These are phyloP conservation scores for Meta bourneti DNA, from an alignment of 2,888 invertebrate species.

Conservation along the genomic window DNA sequence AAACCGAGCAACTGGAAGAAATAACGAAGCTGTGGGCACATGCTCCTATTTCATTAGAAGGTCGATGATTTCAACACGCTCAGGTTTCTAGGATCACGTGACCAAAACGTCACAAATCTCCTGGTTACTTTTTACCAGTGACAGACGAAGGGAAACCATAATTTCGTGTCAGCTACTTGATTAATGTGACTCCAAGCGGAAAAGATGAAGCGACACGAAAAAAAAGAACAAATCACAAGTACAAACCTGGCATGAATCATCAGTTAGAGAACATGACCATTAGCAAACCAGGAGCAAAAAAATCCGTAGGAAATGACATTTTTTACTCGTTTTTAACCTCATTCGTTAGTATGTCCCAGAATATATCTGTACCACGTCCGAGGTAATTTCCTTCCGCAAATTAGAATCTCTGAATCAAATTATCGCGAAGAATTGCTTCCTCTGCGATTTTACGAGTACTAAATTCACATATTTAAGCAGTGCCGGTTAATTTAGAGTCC, in stretches of 20 bases:
- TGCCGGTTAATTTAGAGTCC: not conserved
- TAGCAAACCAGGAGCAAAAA: conserved; percentile 7
- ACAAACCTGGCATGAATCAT: not conserved
- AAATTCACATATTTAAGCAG: not conserved
- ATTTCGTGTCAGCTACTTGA: not conserved
- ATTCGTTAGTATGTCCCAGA: not conserved
- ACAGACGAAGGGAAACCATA: no score
- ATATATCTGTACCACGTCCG: not conserved
- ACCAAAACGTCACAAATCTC: no score
- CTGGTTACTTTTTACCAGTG: no score
- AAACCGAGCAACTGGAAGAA: no score
- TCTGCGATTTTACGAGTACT: not conserved
- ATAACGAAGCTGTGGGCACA: no score
- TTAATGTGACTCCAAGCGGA: not conserved
- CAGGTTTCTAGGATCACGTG: no score
- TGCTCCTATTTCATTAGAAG: no score
- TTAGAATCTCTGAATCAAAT: conserved; percentile 35
- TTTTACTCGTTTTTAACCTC: not conserved
- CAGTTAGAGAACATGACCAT: conserved; percentile 19
- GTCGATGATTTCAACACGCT: no score
- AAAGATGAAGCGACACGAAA: no score
- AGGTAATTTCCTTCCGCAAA: conserved; percentile 42
- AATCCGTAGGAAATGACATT: conserved; percentile 15
- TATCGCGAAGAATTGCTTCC: conserved; percentile 21
- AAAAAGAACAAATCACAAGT: not conserved